A percentile compares a stretch with the other conserved stretches of the same genome.
These are phyloP conservation scores for Sternarchorhynchus goeldii DNA, from an alignment of 2,797 vertebrate species.

Conservation along the genomic window DNA sequence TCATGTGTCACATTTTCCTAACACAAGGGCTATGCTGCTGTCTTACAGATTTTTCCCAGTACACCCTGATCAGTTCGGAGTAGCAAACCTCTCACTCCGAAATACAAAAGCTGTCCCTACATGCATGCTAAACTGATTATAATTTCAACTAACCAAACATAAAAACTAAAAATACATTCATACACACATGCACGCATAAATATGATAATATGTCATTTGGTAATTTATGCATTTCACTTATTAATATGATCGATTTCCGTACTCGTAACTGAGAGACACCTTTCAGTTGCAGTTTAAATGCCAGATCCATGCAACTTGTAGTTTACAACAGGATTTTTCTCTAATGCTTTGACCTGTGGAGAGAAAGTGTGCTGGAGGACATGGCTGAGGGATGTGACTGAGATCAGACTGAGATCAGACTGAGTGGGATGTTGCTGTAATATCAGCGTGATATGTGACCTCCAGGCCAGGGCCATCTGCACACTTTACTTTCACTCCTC, in stretches of 20 bases:
- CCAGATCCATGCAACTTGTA: conserved; percentile 3
- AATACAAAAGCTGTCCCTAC: no score
- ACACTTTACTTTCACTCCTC: conserved; percentile 62
- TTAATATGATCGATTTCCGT: background rate
- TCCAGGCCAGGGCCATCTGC: conserved; percentile 62
- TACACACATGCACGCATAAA: no score
- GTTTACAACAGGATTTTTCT: conserved; percentile 63
- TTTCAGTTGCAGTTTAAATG: background rate
- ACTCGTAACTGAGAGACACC: no score
- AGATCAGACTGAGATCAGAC: no score
- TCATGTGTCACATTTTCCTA: conserved; percentile 66
- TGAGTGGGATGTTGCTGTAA: conserved; percentile 38
- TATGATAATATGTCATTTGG: no score
- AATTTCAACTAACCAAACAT: no score
- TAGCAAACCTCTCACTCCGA: no score
- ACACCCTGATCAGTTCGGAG: background rate
- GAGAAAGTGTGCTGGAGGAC: conserved; percentile 44
- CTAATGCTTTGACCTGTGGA: conserved; percentile 63
- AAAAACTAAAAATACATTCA: no score
- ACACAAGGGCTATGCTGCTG: background rate
- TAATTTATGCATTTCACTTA: background rate
- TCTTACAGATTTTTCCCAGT: background rate
- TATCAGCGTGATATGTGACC: conserved; percentile 59
- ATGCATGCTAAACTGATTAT: no score
- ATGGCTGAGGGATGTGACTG: conserved; percentile 54